These are phyloP conservation scores for Cataglyphis hispanica DNA, from an alignment of 1,140 invertebrate genomes.

Conservation along the genomic window DNA sequence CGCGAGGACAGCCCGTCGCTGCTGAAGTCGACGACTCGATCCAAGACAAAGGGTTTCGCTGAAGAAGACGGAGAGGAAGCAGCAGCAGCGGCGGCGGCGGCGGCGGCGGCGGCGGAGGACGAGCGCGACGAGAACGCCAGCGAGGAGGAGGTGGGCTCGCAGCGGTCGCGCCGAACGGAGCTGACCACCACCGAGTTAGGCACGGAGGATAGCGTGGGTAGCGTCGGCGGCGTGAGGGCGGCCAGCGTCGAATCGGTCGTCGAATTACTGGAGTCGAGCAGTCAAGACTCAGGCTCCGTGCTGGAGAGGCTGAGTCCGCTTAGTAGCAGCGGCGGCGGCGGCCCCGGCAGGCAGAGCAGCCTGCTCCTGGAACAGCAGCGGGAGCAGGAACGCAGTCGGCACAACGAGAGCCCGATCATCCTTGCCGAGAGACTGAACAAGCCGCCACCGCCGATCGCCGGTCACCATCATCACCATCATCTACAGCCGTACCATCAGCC, in stretches of 20 bases:
- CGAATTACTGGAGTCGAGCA: conserved; percentile 79
- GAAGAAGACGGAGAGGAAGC: conserved; percentile 52
- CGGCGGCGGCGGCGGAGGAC: conserved; percentile 16
- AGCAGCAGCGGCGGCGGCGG: conserved; percentile 19
- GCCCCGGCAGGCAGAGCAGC: conserved; percentile 78
- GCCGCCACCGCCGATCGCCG: conserved; percentile 76
- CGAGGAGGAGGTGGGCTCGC: conserved; percentile 51
- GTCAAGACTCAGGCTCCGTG: conserved; percentile 83
- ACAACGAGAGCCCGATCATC: conserved; percentile 85
- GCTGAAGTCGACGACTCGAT: conserved; percentile 51
- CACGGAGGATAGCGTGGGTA: conserved; percentile 66
- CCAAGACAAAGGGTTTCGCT: conserved; percentile 45
- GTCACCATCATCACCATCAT: conserved; percentile 68
- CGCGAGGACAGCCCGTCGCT: conserved; percentile 36
- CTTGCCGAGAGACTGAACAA: conserved; percentile 85
- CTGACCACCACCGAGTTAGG: conserved; percentile 70
- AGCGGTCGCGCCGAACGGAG: conserved; percentile 62
- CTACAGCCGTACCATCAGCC: conserved; percentile 64
- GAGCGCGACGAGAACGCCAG: conserved; percentile 42
- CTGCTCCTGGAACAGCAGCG: conserved; percentile 83
- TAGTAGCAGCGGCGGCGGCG: conserved; percentile 78
- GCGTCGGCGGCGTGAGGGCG: conserved; percentile 59
- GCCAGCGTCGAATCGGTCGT: conserved; percentile 71
- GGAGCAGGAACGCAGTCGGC: conserved; percentile 84
- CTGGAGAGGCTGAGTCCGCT: conserved; percentile 86